phyloP scores from a whole-genome alignment of 1,140 invertebrate genomes.

The Drosophila ironensis region DNA sequence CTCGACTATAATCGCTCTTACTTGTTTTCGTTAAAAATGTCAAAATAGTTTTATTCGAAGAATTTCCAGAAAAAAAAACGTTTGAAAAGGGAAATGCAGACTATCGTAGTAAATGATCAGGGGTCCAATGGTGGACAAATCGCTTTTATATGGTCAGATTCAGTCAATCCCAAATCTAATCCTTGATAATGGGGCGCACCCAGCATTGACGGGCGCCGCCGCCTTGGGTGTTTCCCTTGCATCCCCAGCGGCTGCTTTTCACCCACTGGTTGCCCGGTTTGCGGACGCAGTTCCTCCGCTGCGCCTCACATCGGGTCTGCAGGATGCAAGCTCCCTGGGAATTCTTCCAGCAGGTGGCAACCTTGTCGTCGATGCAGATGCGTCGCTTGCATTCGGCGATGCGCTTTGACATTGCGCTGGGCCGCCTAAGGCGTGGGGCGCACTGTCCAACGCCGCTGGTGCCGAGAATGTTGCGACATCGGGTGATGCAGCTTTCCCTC shows the following conservation, averaged over 20 bases:
- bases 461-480: slow-evolving; percentile 34
- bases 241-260: slow-evolving; percentile 19
- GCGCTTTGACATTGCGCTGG: not conserved
- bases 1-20: too few relatives aligned
- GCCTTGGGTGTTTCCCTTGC: not conserved
- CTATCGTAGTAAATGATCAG: not conserved
- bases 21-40: too few relatives aligned
- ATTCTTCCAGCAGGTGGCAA: slow-evolving; percentile 33
- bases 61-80: too few relatives aligned
- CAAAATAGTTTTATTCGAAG: too few relatives aligned
- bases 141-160: not conserved
- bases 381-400: slow-evolving; percentile 15
- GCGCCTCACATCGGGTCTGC: slow-evolving; percentile 36
- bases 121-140: not conserved
- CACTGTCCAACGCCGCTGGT: slow-evolving; percentile 39
- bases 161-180: slow-evolving; percentile 1
- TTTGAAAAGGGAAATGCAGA: too few relatives aligned
- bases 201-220: slow-evolving; percentile 19
- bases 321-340: slow-evolving; percentile 12
- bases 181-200: slow-evolving; percentile 9
- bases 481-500: not conserved
- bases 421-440: not conserved
- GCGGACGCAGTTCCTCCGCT: slow-evolving; percentile 17
- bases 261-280: slow-evolving; percentile 19
- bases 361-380: slow-evolving; percentile 32